These are phyloP conservation scores for Eugnorisma glareosa DNA, from an alignment of 2,888 invertebrate species.

Conservation along the genomic window DNA sequence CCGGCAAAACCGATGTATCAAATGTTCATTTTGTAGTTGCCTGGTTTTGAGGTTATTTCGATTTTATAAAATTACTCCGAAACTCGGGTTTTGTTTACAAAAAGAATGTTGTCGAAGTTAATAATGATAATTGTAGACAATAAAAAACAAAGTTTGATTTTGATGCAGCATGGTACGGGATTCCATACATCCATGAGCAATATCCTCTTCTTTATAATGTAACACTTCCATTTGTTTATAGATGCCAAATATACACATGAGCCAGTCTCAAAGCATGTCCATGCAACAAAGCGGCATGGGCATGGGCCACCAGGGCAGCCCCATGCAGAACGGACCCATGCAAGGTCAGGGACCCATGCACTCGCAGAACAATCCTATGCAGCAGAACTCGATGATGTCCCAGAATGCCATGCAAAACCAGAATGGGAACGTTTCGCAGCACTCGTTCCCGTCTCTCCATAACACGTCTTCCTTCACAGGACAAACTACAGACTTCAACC, in stretches of 20 bases:
- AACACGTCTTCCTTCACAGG: conserved; percentile 87
- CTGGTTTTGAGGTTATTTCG: no score
- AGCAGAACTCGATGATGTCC: conserved; percentile 76
- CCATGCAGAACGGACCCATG: conserved; percentile 76
- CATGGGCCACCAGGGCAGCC: conserved; percentile 74
- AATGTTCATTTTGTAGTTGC: no score
- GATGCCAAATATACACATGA: conserved; percentile 93
- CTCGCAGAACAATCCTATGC: conserved; percentile 70
- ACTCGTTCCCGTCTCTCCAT: conserved; percentile 82
- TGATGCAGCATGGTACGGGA: no score
- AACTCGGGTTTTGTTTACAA: no score
- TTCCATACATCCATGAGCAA: no score
- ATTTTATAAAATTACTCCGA: no score
- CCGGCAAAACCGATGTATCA: no score
- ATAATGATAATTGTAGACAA: no score
- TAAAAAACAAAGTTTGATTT: no score
- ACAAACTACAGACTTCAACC: conserved; percentile 93
- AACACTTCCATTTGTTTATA: conserved; percentile 75
- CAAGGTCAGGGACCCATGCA: conserved; percentile 76
- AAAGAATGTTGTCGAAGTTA: no score
- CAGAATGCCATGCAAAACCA: conserved; percentile 73
- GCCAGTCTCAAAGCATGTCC: conserved; percentile 92
- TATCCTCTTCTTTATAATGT: not conserved
- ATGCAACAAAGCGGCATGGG: conserved; percentile 85
- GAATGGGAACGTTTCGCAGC: conserved; percentile 63